Percentiles rank a stretch among this genome's conserved stretches.
Evolutionary conservation across 2,888 invertebrate genomes (phyloP).

Genomic region (Encarsia formosa): DNA sequence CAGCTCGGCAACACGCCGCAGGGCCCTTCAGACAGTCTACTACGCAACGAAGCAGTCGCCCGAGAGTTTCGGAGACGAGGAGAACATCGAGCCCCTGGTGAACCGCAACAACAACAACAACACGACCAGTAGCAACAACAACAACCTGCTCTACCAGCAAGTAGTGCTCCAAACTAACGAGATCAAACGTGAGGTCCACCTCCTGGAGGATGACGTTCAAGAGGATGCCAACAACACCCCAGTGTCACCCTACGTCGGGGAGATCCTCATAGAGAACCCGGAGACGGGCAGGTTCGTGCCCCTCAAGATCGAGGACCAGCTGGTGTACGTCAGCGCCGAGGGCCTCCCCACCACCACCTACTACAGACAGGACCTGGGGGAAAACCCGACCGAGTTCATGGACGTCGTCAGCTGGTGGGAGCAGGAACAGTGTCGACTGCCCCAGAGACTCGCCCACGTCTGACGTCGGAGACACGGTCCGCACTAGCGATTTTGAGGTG

Average conservation of each 20-base stretch:
- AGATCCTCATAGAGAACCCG: conserved; percentile 24
- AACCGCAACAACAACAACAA: conserved; percentile 18
- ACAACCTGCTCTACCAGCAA: conserved; percentile 21
- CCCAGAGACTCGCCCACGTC: conserved; percentile 42
- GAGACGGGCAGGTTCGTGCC: conserved; percentile 21
- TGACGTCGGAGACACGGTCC: conserved; percentile 30
- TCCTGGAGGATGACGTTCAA: conserved; percentile 1
- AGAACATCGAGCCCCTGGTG: conserved; percentile 43
- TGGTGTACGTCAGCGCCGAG: conserved; percentile 34
- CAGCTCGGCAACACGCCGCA: conserved; percentile 16
- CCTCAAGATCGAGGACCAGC: conserved; percentile 30
- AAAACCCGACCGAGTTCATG: conserved; percentile 44
- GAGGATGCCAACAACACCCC: neutral
- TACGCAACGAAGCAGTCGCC: conserved; percentile 29
- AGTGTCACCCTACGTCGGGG: conserved; percentile 17
- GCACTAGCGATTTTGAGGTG: conserved; percentile 19
- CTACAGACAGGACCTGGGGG: conserved; percentile 46
- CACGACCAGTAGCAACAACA: conserved; percentile 8
- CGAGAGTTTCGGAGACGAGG: conserved; percentile 43
- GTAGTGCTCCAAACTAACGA: conserved; percentile 31
- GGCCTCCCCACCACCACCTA: conserved; percentile 37
- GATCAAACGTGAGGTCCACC: conserved; percentile 15
- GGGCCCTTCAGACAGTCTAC: conserved; percentile 37
- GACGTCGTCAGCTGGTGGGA: conserved; percentile 51
- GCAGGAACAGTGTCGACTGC: conserved; percentile 47